Conservation (phyloP, 2,888 invertebrate genomes). For the Oegoconia quadripuncta region DNA sequence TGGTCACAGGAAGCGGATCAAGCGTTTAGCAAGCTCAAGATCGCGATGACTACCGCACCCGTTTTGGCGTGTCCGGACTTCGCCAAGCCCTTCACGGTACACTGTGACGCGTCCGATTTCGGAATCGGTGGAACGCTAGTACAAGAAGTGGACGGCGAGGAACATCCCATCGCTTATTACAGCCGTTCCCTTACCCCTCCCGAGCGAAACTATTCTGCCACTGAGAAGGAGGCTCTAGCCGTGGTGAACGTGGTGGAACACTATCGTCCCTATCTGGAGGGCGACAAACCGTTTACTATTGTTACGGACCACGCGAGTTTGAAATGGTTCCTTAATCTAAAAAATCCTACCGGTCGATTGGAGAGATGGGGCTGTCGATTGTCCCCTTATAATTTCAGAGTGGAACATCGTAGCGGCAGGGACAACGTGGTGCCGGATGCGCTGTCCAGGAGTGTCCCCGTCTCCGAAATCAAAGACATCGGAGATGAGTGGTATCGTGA, state of each 20-base stretch:
- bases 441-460: neutral
- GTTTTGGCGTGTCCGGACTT: slow-evolving; percentile 10
- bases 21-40: slow-evolving; percentile 9
- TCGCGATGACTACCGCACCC: slow-evolving; percentile 5
- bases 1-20: slow-evolving; percentile 11
- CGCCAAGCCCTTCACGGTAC: slow-evolving; percentile 5
- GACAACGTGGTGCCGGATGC: slow-evolving; percentile 1
- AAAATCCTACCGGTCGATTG: slow-evolving; percentile 3
- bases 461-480: neutral
- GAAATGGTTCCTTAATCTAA: neutral
- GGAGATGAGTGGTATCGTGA: neutral
- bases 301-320: neutral
- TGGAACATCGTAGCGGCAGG: neutral
- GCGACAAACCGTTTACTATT: neutral
- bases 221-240: neutral
- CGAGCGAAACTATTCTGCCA: too few species aligned
- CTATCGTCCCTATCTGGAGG: neutral
- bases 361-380: neutral
- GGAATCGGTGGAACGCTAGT: slow-evolving; percentile 11
- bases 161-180: slow-evolving; percentile 1
- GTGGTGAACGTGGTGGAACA: neutral
- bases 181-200: too few species aligned
- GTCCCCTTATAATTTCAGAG: neutral
- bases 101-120: slow-evolving; percentile 7
- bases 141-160: slow-evolving; percentile 4